Conservation (phyloP, 92 coral and sea anemone species). For the Zoanthus gigantus region DNA sequence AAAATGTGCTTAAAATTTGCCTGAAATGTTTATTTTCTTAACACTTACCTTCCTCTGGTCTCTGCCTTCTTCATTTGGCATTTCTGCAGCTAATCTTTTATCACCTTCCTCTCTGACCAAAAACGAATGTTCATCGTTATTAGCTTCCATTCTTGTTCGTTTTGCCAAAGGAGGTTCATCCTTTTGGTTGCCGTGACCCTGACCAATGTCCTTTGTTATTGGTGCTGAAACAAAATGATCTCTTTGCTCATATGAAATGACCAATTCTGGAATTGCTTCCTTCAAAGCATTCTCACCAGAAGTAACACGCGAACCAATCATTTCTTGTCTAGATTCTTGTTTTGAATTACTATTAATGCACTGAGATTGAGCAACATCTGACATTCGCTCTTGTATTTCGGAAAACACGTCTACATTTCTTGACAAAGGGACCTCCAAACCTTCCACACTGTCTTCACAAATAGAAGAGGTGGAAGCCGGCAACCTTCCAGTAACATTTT, state of each 20-base stretch:
- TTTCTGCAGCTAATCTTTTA: background rate
- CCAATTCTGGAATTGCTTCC: background rate
- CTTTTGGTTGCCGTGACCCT: background rate
- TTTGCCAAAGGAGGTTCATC: background rate
- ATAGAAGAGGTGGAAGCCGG: background rate
- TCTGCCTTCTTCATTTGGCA: background rate
- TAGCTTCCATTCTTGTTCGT: conserved; percentile 6
- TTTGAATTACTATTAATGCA: too few species aligned
- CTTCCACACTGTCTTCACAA: background rate
- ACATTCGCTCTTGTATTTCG: background rate
- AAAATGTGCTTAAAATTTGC: background rate
- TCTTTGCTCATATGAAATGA: too few species aligned
- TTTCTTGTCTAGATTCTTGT: too few species aligned
- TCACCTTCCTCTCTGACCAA: background rate
- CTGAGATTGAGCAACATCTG: background rate
- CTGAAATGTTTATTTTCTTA: background rate
- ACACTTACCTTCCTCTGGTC: background rate
- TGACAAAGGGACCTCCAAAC: background rate
- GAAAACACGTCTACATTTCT: background rate
- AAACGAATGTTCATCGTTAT: background rate
- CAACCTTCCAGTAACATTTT: background rate
- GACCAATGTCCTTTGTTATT: background rate
- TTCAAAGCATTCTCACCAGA: background rate
- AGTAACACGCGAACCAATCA: too few species aligned
- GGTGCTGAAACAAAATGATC: background rate